Base-by-base conservation (phyloP, 2,888 invertebrate species). In the Aphidoletes aphidimyza region DNA sequence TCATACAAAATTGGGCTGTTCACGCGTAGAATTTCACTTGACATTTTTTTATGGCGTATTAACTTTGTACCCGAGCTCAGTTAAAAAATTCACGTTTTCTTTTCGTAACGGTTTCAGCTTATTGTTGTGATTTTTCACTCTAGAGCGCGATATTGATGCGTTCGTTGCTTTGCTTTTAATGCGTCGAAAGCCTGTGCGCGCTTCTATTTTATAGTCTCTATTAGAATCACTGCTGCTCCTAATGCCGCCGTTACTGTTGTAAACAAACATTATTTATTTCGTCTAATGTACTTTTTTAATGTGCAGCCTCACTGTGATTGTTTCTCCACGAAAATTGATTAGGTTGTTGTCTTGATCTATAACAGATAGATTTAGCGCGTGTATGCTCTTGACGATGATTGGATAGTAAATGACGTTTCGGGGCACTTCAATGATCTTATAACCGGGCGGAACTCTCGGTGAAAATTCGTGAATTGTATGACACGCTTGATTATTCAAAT, bases 401-500 rank as follows among this genome's bases (percentile, higher is more conserved):
- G 88, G 88, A 85, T 88, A 87, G 87, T 88, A 89, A 84, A 88
- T 87, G 9, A 88, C 86, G 86, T 88, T 88, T 84, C 84, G 85
- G 11, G 88, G 88, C 22, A 87, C 87, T 86, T 89, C 88, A 84
- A 88, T 86, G 69, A 86, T 59, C 26, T 59, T 59, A 26, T 59
- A 59, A 5, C 49, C 49, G 5, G 49, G 49, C 5, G 17, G 19
- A 17, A 49, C 49, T 49, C n/a, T 49, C 49, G 49, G 49, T 49
- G 49, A 49, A n/a, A 49, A 49, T n/a, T 49, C 9, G 17, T 49
- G 88, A 84, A 89, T 87, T 5, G 87, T 88, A 85, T 89, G 88
- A 5, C 87, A 86, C 36, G 85, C 86, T 78, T 85, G 86, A 17
- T 87, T 87, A 86, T 88, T 87, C 9, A 86, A 69, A 85, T 87